These are phyloP conservation scores for Rhingia rostrata DNA, from an alignment of 2,888 invertebrate species.

Conservation along the genomic window DNA sequence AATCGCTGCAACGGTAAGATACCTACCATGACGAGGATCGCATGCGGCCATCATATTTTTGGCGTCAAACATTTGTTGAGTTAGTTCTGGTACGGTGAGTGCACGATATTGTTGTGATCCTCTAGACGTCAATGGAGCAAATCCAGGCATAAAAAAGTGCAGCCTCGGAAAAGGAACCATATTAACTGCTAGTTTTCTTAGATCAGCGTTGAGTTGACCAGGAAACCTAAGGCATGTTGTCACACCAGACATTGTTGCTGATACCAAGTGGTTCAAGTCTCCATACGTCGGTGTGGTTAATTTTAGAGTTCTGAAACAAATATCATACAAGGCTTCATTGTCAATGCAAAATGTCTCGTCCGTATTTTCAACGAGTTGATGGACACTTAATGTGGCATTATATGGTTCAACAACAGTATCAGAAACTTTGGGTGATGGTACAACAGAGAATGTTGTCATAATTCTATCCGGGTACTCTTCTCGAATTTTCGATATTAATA, in stretches of 20 bases:
- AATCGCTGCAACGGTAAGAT: conserved; percentile 95
- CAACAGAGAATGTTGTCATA: conserved; percentile 93
- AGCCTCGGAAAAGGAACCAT: conserved; percentile 99
- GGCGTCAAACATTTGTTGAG: conserved; percentile 96
- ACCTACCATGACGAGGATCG: conserved; percentile 95
- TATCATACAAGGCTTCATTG: conserved; percentile 96
- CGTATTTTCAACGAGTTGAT: conserved; percentile 94
- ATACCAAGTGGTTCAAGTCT: conserved; percentile 95
- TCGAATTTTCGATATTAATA: conserved; percentile 93
- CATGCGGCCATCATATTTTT: conserved; percentile 99
- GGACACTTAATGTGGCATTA: conserved; percentile 94
- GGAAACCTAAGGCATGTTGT: conserved; percentile 95
- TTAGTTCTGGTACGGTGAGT: conserved; percentile 94
- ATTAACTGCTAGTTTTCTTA: conserved; percentile 95
- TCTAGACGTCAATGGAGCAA: conserved; percentile 95
- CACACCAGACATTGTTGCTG: conserved; percentile 93
- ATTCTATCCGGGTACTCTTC: conserved; percentile 94
- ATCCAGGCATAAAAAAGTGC: conserved; percentile 98
- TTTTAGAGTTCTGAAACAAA: conserved; percentile 95
- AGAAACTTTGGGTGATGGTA: conserved; percentile 92
- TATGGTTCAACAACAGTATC: conserved; percentile 90
- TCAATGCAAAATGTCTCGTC: conserved; percentile 96
- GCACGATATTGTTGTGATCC: conserved; percentile 96
- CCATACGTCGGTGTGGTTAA: conserved; percentile 95
- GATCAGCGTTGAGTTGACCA: conserved; percentile 96